Evolutionary conservation across 2,113 vertebrate species (phyloP), one percentile per base, ranked within the genome.

Genomic region (Barbus barbus): DNA sequence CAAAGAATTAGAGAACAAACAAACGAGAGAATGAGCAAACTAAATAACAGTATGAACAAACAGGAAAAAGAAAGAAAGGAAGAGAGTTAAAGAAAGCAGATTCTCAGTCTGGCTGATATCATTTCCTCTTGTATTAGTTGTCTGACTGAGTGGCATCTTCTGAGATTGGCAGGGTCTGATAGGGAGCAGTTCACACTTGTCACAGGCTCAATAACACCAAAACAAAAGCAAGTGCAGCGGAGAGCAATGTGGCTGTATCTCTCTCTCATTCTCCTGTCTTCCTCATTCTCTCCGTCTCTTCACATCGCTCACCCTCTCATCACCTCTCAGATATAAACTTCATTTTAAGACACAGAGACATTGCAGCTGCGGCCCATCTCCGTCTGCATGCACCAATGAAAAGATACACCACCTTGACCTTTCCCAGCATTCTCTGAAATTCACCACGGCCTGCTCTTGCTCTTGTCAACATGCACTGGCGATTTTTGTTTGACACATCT

Each of bases 321-420:
- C 38, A 14, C 60, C 46, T 61, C 81, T 46, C 67, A 83, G 36
- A 56, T 81, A 72, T 44, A 82, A 81, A 82, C 72, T 78, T 87
- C 69, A 83, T 83, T 83, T 85, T 28, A 41, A 81, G 83, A 63
- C 84, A 33, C 28, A 11, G 18, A 78, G 78, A 84, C 67, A 83
- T 84, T 48, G 67, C 78, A 84, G 82, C 78, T 84, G 87, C 28
- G 77, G 33, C 72, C 61, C 44, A 22, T 88, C 87, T 84, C 58
- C 81, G 2, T 61, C 46, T 72, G 31, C 78, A 88, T 89, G 89
- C 89, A 16, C 36, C 18, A 48, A 53, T 22, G 78, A 81, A 87
- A 90, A 88, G 90, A 90, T 89, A 89, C 88, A 90, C 85, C 88
- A 88, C 83, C 87, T 90, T 84, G 86, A 87, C 61, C 71, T 84